Evolutionary conservation across 2,797 vertebrate species (phyloP), one percentile per base, ranked within the genome.

Genomic region (Crypturellus tataupa): DNA sequence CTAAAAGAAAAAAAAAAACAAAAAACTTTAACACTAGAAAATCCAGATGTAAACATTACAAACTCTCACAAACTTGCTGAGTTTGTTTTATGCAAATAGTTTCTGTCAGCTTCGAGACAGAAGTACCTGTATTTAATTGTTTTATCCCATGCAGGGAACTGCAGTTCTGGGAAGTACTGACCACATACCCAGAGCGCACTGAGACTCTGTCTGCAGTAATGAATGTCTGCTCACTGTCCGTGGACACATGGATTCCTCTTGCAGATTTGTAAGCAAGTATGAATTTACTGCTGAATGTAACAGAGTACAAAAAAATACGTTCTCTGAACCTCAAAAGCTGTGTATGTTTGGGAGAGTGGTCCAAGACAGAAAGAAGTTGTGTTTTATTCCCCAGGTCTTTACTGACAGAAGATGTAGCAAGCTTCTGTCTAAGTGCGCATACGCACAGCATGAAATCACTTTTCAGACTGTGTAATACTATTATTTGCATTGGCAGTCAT

Each of bases 41-140:
- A 77, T 35, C 56, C 56, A 89, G 47, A 64, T 80, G 80, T n/a
- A 42, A 83, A 40, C 24, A 33, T 37, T 23, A 6, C 9, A 13
- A 82, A 69, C 42, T 44, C 37, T 84, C 44, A 55, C 31, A n/a
- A 12, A 3, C 42, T 64, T 58, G 39, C 64, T 47, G 31, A 58
- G 25, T 37, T 59, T 58, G 29, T 59, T 72, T 79, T 67, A 19
- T 18, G 11, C 23, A 49, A 80, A 80, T 40, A 1, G 58, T 19
- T 87, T 47, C 76, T 88, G 58, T 29, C 37, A 75, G 72, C 35
- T 87, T 31, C 68, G 58, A 64, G 75, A 56, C 60, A 76, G 60
- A 39, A 47, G 27, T 39, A 19, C 29, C 39, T 70, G 44, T 68
- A 59, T 23, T 71, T 4, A 11, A 71, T 37, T 71, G 44, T 44